Percentiles rank a stretch among this genome's conserved stretches.
These are phyloP conservation scores for Corydoras maculifer DNA, from an alignment of 2,113 vertebrate species.

Conservation along the genomic window DNA sequence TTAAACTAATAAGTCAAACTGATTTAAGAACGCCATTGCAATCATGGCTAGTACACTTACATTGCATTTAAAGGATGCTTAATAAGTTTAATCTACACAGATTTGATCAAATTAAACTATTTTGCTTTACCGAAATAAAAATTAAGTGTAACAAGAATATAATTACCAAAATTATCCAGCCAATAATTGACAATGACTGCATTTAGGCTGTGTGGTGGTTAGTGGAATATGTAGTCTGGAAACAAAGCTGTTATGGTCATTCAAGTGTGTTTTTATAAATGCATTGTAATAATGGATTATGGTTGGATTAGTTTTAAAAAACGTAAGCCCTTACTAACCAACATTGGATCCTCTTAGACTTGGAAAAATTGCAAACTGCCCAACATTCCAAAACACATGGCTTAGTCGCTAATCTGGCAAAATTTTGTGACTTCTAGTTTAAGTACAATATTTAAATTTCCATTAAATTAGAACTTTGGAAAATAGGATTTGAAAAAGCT, in stretches of 20 bases:
- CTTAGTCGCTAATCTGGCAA: constrained; percentile 37
- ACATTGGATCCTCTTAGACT: not conserved
- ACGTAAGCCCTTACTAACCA: not conserved
- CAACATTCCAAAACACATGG: constrained; percentile 14
- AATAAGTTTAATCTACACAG: no score
- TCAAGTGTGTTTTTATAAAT: constrained; percentile 5
- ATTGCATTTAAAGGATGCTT: no score
- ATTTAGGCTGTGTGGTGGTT: not conserved
- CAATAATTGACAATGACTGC: not conserved
- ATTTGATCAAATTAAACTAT: no score
- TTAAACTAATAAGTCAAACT: no score
- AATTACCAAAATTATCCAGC: no score
- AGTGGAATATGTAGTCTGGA: not conserved
- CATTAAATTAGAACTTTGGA: constrained; percentile 56
- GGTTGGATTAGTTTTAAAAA: constrained; percentile 6
- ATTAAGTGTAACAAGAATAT: no score
- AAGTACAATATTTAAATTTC: constrained; percentile 55
- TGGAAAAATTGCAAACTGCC: not conserved
- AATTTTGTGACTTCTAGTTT: constrained; percentile 42
- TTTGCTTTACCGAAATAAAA: no score
- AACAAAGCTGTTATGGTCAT: constrained; percentile 11
- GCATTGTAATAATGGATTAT: not conserved
- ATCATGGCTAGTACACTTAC: no score
- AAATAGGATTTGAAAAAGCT: constrained; percentile 55
- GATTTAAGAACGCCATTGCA: no score